phyloP scores from a whole-genome alignment of 2,888 invertebrate genomes.

The Cylindroiulus punctatus region DNA sequence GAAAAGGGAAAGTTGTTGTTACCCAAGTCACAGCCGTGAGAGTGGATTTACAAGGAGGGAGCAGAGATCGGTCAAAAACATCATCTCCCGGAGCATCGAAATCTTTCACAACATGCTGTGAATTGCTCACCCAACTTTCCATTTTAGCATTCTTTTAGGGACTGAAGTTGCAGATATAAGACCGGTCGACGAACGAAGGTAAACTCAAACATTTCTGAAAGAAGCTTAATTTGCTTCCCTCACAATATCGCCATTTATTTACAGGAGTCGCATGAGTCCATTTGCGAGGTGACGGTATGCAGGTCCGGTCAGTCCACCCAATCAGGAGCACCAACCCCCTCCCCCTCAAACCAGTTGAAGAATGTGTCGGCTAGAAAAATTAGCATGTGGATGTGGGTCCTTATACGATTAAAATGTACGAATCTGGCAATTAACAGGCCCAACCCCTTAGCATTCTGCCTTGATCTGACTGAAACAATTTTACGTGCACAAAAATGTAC shows the following conservation, averaged over 20 bases:
- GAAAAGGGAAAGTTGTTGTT: constrained; percentile 4
- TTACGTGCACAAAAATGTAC: no score
- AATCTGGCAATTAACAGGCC: neutral
- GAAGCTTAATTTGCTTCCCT: constrained; percentile 29
- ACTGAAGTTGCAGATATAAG: neutral
- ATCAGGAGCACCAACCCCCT: neutral
- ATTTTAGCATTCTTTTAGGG: constrained; percentile 16
- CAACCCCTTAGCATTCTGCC: neutral
- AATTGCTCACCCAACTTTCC: constrained; percentile 34
- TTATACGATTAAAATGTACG: neutral
- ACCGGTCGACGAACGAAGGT: constrained; percentile 26
- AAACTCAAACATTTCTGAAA: constrained; percentile 24
- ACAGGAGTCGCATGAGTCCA: constrained; percentile 4
- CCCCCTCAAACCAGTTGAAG: constrained; percentile 25
- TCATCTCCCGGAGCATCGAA: constrained; percentile 20
- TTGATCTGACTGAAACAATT: neutral
- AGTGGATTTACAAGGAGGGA: constrained; percentile 34
- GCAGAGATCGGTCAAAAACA: constrained; percentile 37
- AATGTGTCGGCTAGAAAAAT: neutral
- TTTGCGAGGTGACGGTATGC: constrained; percentile 24
- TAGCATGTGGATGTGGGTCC: neutral
- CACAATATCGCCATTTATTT: constrained; percentile 11
- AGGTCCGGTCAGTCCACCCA: constrained; percentile 12
- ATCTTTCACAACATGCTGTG: constrained; percentile 34
- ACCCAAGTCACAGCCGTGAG: neutral